Base-by-base conservation (phyloP, 2,888 invertebrate species). In the Parnassius glacialis region DNA sequence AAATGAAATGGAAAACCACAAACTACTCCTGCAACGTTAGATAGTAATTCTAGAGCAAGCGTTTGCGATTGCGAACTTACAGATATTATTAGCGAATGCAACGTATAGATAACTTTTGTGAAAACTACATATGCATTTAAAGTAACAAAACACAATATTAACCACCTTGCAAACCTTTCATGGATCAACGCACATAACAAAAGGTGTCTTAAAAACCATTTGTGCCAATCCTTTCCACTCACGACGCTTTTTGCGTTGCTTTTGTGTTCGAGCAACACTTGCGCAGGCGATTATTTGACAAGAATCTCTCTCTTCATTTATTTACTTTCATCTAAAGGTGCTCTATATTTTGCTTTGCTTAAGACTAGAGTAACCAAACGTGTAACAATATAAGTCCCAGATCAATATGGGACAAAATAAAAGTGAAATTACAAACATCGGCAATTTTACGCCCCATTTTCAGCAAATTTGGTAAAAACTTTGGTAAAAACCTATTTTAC, bases 211-310 rank as follows among this genome's bases (percentile, higher is more conserved):
- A 65, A 73, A 74, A 72, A 73, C 74, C 69, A 68, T 78, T 79
- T 77, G 74, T 70, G 77, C 75, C 78, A 81, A 83, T 81, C 79
- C 81, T 83, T 79, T 72, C 73, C 73, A 73, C 68, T 69, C 70
- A 67, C 59, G 66, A 56, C 25, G 45, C 62, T 74, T 80, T 81
- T 79, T 70, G 67, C 56, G 57, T 58, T 64, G 67, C 68, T 67
- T 68, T 82, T 80, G 78, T 83, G 73, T 69, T 73, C 69, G 68
- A 63, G 71, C 64, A 75, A 79, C 82, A 84, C 85, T 87, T 87
- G 87, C 85, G 82, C 73, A 79, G 77, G 71, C 79, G 84, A 83
- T 82, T 85, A 84, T 87, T 87, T 83, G 84, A 78, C 85, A 79
- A 86, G 80, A 79, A 81, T 77, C 76, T 82, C 80, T 81, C 76